A percentile compares a stretch with the other conserved stretches of the same genome.
phyloP scores from a whole-genome alignment of 2,113 vertebrate species.

The Accipiter cooperii region DNA sequence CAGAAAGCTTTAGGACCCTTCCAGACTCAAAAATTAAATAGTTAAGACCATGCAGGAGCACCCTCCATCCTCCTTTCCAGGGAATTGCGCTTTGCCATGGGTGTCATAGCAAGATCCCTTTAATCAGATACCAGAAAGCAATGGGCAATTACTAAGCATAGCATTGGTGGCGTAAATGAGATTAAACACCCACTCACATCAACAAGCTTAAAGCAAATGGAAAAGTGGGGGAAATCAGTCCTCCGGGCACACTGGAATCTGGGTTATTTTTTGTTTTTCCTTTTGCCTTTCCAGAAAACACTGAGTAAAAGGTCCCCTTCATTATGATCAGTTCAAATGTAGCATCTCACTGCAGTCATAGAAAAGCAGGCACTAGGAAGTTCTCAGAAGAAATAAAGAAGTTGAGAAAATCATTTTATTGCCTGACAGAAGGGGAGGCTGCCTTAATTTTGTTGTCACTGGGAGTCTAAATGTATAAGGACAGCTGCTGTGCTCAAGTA shows the following conservation, averaged over 20 bases:
- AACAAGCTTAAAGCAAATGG: not conserved
- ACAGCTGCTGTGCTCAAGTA: constrained; percentile 73
- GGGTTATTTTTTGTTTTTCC: not conserved
- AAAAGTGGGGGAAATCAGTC: not conserved
- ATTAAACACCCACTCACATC: not conserved
- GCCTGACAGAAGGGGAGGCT: constrained; percentile 62
- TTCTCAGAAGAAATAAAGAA: constrained; percentile 61
- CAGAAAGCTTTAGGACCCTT: not conserved
- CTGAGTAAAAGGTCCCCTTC: not conserved
- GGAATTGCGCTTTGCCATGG: not conserved
- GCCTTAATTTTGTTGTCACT: constrained; percentile 75
- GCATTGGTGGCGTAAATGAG: not conserved
- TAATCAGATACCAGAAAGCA: not conserved
- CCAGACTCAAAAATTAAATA: not conserved
- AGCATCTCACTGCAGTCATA: not conserved
- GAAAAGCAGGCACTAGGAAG: constrained; percentile 33
- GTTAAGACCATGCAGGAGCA: not conserved
- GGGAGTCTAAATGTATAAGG: constrained; percentile 71
- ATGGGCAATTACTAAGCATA: not conserved
- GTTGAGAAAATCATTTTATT: constrained; percentile 65
- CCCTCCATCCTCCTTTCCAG: not conserved
- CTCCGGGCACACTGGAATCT: not conserved
- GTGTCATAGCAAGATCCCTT: not conserved
- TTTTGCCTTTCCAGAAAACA: not conserved
- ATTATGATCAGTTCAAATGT: not conserved